Conservation (phyloP, 2,113 vertebrate species). For the Geococcyx californianus region DNA sequence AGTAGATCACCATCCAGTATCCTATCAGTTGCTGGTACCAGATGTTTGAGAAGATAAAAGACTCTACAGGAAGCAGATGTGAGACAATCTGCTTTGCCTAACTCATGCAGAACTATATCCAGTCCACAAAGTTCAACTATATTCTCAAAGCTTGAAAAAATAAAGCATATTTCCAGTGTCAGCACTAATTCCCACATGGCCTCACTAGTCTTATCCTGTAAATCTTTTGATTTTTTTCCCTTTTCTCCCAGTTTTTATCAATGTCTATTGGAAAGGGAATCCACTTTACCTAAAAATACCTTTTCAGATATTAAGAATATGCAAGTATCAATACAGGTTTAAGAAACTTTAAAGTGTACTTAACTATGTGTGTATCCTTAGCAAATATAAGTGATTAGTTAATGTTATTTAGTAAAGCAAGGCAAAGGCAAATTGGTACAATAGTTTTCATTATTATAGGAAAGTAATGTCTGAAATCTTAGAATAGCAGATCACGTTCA, state of each 20-base stretch:
- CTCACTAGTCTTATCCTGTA: background rate
- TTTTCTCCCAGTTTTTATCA: background rate
- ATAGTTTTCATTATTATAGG: background rate
- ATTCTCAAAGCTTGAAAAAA: background rate
- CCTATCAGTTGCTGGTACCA: background rate
- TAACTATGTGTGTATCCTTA: background rate
- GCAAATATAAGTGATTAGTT: background rate
- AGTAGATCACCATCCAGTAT: background rate
- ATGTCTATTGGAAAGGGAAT: background rate
- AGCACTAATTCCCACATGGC: background rate
- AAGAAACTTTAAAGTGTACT: background rate
- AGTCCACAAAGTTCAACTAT: background rate
- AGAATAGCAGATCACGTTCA: background rate
- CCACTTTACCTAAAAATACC: background rate
- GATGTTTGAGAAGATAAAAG: constrained; percentile 13
- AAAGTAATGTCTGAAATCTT: background rate
- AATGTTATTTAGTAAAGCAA: background rate
- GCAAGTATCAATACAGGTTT: background rate
- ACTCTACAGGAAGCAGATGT: constrained; percentile 6
- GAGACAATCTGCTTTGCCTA: constrained; percentile 24
- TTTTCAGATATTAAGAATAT: background rate
- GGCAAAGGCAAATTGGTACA: background rate
- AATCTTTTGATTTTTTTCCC: background rate
- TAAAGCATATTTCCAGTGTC: background rate
- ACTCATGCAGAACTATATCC: background rate